Conservation (phyloP, 2,888 invertebrate species). For the Lissonota sp. region DNA sequence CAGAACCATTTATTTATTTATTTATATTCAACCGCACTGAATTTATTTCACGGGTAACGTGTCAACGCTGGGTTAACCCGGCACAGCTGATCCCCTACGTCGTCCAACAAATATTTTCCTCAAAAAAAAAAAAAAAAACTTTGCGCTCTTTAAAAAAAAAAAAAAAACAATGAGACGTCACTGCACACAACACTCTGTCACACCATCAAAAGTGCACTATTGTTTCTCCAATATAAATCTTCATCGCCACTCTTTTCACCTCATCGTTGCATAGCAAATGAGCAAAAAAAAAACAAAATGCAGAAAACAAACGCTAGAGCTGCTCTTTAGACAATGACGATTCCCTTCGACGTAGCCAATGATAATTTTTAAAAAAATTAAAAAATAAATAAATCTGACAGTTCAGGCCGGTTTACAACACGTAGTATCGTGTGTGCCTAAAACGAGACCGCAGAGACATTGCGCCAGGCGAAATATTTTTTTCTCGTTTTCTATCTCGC, state of each 20-base stretch:
- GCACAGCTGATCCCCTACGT: no score
- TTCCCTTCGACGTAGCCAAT: background rate
- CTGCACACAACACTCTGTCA: no score
- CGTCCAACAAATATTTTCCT: no score
- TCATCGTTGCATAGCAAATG: no score
- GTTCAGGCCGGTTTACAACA: slow-evolving; percentile 74
- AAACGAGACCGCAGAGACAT: slow-evolving; percentile 46
- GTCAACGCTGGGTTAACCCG: no score
- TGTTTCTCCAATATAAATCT: background rate
- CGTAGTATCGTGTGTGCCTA: slow-evolving; percentile 66
- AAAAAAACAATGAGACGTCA: no score
- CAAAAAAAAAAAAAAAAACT: no score
- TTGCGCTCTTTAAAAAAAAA: no score
- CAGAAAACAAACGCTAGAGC: background rate
- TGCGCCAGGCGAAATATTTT: slow-evolving; percentile 60
- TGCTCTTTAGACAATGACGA: background rate
- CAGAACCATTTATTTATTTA: no score
- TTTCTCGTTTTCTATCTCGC: slow-evolving; percentile 17
- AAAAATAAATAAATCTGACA: slow-evolving; percentile 8
- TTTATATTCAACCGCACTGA: no score
- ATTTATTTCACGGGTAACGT: no score
- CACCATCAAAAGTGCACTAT: no score
- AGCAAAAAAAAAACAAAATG: background rate
- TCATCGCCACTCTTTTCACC: background rate
- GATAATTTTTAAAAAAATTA: background rate